phyloP scores from a whole-genome alignment of 1,140 invertebrate species.

The Neodiprion virginianus region DNA sequence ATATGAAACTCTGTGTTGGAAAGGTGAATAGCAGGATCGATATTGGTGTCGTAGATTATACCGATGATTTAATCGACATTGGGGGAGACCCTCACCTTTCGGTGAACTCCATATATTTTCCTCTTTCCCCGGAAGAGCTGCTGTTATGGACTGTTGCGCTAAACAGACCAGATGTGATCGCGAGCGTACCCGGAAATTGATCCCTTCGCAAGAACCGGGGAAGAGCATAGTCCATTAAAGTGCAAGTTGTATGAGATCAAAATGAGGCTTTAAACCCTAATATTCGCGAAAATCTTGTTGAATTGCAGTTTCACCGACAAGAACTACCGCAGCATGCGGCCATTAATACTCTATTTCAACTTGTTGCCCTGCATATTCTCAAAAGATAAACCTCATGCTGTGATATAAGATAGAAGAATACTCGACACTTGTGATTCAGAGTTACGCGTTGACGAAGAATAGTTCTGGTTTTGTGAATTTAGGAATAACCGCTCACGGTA shows the following conservation, averaged over 20 bases:
- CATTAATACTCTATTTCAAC: too few species aligned
- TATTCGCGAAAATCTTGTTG: background rate
- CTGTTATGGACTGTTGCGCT: background rate
- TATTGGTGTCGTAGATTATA: background rate
- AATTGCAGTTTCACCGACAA: background rate
- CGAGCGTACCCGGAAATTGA: constrained; percentile 26
- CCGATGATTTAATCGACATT: constrained; percentile 30
- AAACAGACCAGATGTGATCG: background rate
- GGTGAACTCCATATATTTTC: constrained; percentile 36
- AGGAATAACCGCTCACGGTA: too few species aligned
- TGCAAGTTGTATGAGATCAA: constrained; percentile 33
- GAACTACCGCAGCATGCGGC: too few species aligned
- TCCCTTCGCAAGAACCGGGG: constrained; percentile 33
- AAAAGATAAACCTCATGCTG: too few species aligned
- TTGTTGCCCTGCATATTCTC: too few species aligned
- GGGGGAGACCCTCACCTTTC: constrained; percentile 32
- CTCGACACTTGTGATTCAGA: too few species aligned
- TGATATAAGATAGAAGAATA: too few species aligned
- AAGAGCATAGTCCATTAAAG: constrained; percentile 35
- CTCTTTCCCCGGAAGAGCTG: constrained; percentile 13
- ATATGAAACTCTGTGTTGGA: too few species aligned
- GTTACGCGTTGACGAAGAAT: too few species aligned
- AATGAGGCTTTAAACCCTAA: constrained; percentile 31
- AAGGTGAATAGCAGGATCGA: too few species aligned
- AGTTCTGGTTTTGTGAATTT: too few species aligned